Conservation (phyloP, 2,113 vertebrate species). For the Oryzias woworae region DNA sequence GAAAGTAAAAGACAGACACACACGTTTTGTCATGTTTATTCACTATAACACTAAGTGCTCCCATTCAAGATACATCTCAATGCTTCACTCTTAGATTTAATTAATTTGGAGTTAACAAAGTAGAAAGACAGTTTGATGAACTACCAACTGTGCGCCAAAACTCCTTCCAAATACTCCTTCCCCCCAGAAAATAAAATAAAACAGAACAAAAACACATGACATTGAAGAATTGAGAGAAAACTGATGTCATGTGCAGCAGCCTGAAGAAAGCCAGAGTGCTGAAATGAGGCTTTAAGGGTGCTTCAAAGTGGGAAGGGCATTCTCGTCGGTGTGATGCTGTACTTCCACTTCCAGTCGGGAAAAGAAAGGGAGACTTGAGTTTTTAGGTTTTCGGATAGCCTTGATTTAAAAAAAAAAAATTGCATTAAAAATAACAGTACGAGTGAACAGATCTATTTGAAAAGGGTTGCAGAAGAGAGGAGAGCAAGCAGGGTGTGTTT, state of each 20-base stretch:
- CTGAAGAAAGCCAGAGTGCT: slow-evolving; percentile 40
- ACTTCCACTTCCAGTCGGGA: slow-evolving; percentile 32
- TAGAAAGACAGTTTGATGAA: slow-evolving; percentile 76
- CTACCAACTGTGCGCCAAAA: slow-evolving; percentile 67
- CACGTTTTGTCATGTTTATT: slow-evolving; percentile 78
- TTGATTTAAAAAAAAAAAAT: slow-evolving; percentile 14
- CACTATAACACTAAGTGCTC: slow-evolving; percentile 83
- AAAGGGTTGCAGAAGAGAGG: slow-evolving; percentile 23
- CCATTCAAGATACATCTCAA: slow-evolving; percentile 77
- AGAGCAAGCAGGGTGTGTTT: slow-evolving; percentile 38
- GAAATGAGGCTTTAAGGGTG: slow-evolving; percentile 24
- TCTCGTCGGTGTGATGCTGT: slow-evolving; percentile 11
- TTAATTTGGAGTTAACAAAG: slow-evolving; percentile 74
- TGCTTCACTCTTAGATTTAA: slow-evolving; percentile 68
- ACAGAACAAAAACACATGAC: slow-evolving; percentile 56
- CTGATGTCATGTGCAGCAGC: slow-evolving; percentile 72
- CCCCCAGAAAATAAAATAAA: slow-evolving; percentile 42
- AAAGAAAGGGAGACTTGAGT: slow-evolving; percentile 3
- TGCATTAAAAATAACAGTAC: slow-evolving; percentile 16
- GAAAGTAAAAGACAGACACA: slow-evolving; percentile 30
- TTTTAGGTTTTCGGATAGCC: slow-evolving; percentile 21
- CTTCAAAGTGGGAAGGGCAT: slow-evolving; percentile 11
- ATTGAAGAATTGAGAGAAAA: slow-evolving; percentile 46
- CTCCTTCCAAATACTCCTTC: slow-evolving; percentile 7
- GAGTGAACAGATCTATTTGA: slow-evolving; percentile 27